Evolutionary conservation across 92 coral and sea anemone species (phyloP).

Genomic region (Anthopleura xanthogrammica): DNA sequence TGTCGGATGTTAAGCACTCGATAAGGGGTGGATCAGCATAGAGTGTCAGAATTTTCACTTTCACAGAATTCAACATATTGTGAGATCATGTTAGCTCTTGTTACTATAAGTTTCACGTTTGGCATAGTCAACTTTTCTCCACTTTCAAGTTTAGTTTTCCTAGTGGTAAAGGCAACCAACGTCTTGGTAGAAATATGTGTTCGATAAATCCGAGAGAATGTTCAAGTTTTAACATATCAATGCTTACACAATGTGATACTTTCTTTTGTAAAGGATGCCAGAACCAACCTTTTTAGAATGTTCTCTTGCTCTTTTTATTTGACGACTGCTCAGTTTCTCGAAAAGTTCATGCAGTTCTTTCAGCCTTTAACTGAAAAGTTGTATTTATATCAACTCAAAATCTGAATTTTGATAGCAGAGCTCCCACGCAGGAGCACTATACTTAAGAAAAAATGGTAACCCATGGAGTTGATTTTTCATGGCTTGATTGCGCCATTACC

Average conservation of each 20-base stretch:
- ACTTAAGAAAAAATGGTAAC: too few relatives aligned
- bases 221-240: slow-evolving; percentile 31
- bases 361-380: slow-evolving; percentile 10
- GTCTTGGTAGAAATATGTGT: slow-evolving; percentile 57
- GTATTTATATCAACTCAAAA: slow-evolving; percentile 36
- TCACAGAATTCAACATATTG: slow-evolving; percentile 48
- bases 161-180: slow-evolving; percentile 52
- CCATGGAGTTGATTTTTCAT: too few relatives aligned
- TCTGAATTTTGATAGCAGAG: slow-evolving; percentile 44
- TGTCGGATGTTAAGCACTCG: slow-evolving; percentile 43
- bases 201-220: slow-evolving; percentile 36
- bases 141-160: slow-evolving; percentile 44
- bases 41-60: slow-evolving; percentile 40
- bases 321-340: slow-evolving; percentile 35
- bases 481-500: too few relatives aligned
- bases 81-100: slow-evolving; percentile 53
- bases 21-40: slow-evolving; percentile 48
- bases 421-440: too few relatives aligned
- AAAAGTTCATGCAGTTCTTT: slow-evolving; percentile 33
- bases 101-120: slow-evolving; percentile 55
- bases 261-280: slow-evolving; percentile 26
- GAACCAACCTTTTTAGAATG: slow-evolving; percentile 20
- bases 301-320: slow-evolving; percentile 38
- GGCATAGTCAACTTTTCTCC: slow-evolving; percentile 59
- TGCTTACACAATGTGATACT: slow-evolving; percentile 18